Percentiles rank a stretch among this genome's conserved stretches.
Conservation (phyloP, 2,797 vertebrate species). For the Odontamblyopus lacepedii region DNA sequence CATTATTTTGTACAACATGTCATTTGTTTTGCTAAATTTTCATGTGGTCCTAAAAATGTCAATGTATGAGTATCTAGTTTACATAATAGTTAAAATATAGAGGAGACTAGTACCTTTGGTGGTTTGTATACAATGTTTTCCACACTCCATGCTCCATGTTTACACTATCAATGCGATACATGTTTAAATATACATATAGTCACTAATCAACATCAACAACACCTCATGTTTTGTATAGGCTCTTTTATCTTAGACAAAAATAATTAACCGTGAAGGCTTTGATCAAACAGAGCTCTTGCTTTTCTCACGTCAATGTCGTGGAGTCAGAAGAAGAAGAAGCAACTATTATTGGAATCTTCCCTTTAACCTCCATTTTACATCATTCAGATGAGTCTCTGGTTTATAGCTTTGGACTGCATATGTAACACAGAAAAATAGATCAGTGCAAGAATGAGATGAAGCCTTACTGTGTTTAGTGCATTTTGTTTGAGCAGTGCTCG, state of each 20-base stretch:
- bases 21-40: too few species aligned
- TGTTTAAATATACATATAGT: not conserved
- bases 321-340: constrained; percentile 5
- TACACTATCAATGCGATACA: not conserved
- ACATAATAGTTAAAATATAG: too few species aligned
- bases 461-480: not conserved
- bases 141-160: not conserved
- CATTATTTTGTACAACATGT: too few species aligned
- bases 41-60: too few species aligned
- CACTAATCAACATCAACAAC: not conserved
- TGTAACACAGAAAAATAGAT: not conserved
- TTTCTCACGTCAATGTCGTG: not conserved
- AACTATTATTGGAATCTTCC: constrained; percentile 31
- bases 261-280: constrained; percentile 1
- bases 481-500: not conserved
- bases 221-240: not conserved
- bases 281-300: constrained; percentile 10
- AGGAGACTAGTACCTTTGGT: too few species aligned
- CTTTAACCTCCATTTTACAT: constrained; percentile 28
- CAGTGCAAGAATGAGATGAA: constrained; percentile 7
- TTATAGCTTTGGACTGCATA: constrained; percentile 26
- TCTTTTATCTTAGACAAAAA: not conserved
- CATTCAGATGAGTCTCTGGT: constrained; percentile 33
- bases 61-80: too few species aligned
- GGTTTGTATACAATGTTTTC: too few species aligned